Percentiles rank a stretch among this genome's conserved stretches.
Conservation (phyloP, 2,888 invertebrate genomes). For the Drosophila anceps region DNA sequence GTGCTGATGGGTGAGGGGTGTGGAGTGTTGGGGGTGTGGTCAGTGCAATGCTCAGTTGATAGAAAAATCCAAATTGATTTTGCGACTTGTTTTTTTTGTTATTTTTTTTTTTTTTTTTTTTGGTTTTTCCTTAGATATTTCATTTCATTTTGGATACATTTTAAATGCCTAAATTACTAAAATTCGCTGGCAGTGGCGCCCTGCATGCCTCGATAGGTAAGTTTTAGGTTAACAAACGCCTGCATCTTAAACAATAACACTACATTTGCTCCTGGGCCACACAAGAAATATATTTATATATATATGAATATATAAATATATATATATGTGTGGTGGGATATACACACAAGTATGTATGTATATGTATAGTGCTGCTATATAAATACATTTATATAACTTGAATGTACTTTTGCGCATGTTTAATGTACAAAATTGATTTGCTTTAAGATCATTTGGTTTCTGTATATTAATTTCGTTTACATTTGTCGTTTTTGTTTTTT, state of each 20-base stretch:
- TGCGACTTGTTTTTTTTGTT: background rate
- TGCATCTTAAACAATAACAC: constrained; percentile 43
- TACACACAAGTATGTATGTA: constrained; percentile 22
- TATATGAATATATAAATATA: constrained; percentile 14
- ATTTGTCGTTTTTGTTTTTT: constrained; percentile 47
- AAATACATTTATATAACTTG: constrained; percentile 32
- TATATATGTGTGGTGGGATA: no score
- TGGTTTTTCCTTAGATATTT: constrained; percentile 13
- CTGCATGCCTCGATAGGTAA: constrained; percentile 59
- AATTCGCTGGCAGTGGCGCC: constrained; percentile 72
- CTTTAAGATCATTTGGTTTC: constrained; percentile 76
- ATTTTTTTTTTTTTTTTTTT: background rate
- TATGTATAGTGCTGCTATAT: constrained; percentile 26
- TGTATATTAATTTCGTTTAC: constrained; percentile 67
- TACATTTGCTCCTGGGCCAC: constrained; percentile 53
- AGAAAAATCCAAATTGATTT: constrained; percentile 8
- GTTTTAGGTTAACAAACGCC: constrained; percentile 39
- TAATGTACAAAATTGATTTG: constrained; percentile 61
- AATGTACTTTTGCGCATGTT: constrained; percentile 48
- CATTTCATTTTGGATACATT: constrained; percentile 50
- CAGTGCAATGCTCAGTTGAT: constrained; percentile 43
- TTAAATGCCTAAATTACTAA: constrained; percentile 76
- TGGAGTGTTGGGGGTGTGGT: constrained; percentile 13
- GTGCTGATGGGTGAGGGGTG: background rate
- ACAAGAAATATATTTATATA: constrained; percentile 26